phyloP scores from a whole-genome alignment of 2,888 invertebrate species.

The Tholera decimalis region DNA sequence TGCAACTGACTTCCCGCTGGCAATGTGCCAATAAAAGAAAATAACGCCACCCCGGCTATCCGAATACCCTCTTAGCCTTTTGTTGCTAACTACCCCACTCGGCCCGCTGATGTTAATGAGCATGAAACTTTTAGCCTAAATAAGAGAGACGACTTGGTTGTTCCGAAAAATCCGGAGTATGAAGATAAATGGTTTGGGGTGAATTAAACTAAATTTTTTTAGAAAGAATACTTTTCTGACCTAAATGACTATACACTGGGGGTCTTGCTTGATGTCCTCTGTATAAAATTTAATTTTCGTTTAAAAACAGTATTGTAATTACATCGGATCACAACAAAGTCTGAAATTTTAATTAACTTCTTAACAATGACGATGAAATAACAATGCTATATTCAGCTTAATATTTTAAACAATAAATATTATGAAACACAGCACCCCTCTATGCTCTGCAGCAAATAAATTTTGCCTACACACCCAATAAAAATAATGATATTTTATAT shows the following conservation, averaged over 20 bases:
- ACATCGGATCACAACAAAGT: conserved; percentile 9
- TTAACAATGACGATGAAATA: background rate
- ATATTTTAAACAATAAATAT: conserved; percentile 1
- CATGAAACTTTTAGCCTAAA: conserved; percentile 56
- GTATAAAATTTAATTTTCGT: conserved; percentile 31
- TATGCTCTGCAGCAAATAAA: background rate
- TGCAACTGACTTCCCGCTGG: conserved; percentile 75
- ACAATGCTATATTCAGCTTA: background rate
- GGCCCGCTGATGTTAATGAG: conserved; percentile 44
- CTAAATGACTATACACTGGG: background rate
- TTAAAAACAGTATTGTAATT: conserved; percentile 10
- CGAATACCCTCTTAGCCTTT: conserved; percentile 66
- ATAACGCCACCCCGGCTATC: conserved; percentile 72
- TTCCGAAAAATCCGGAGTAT: conserved; percentile 31
- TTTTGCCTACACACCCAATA: conserved; percentile 1
- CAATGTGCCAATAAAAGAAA: conserved; percentile 79
- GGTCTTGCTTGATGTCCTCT: conserved; percentile 10
- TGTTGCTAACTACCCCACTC: conserved; percentile 65
- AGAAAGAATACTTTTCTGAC: conserved; percentile 17
- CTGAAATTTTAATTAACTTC: conserved; percentile 11
- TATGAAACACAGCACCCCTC: background rate
- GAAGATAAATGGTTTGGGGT: conserved; percentile 38
- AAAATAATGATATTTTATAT: conserved; percentile 42
- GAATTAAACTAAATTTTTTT: conserved; percentile 31
- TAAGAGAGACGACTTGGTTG: conserved; percentile 34